Evolutionary conservation across 2,888 invertebrate genomes (phyloP).

Genomic region (Chalcis sispes): DNA sequence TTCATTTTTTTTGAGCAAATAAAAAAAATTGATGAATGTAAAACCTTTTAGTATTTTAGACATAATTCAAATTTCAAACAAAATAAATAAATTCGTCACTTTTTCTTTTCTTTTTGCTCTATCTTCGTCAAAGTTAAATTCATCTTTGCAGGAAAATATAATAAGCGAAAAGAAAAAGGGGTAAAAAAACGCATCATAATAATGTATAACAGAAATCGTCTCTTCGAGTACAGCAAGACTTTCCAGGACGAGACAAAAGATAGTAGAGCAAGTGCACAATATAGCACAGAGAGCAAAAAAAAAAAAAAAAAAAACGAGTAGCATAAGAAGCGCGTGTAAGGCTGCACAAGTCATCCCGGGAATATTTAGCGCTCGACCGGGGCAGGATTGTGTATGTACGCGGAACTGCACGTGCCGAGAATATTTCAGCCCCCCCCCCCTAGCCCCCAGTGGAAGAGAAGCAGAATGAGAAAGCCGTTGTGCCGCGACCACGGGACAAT

Average conservation of each 20-base stretch:
- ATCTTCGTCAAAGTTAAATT: no score
- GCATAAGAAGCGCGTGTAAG: neutral
- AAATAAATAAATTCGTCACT: no score
- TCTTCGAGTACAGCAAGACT: neutral
- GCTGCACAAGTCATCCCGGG: constrained; percentile 28
- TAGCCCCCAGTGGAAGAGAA: neutral
- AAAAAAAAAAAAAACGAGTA: neutral
- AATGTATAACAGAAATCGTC: neutral
- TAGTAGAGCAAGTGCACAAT: no score
- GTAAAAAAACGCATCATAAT: no score
- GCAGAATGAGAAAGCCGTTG: neutral
- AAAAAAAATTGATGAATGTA: no score
- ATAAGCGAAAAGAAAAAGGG: no score
- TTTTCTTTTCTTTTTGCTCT: no score
- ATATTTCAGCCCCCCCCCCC: constrained; percentile 28
- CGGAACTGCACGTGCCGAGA: constrained; percentile 22
- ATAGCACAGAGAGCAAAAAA: neutral
- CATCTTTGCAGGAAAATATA: no score
- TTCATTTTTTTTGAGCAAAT: no score
- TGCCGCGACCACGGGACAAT: neutral
- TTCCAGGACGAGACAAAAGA: no score
- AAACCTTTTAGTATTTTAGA: no score
- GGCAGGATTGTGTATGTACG: neutral
- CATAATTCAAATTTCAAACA: no score
- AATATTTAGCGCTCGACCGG: constrained; percentile 33